Percentiles rank a stretch among this genome's conserved stretches.
phyloP scores from a whole-genome alignment of 2,888 invertebrate species.

The Cactoblastis cactorum region DNA sequence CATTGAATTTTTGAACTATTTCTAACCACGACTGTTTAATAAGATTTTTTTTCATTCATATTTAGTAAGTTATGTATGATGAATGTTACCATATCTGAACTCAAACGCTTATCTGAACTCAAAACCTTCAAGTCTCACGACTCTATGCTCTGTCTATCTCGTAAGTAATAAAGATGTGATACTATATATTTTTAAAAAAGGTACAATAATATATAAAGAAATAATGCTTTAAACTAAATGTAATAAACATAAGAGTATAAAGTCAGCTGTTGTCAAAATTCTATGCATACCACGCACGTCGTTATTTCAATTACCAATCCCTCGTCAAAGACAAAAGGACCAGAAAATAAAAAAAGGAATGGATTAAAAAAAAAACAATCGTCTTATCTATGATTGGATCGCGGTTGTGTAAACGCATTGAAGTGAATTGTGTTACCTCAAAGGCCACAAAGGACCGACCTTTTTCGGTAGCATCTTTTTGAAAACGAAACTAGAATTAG shows the following conservation, averaged over 20 bases:
- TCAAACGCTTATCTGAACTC: no score
- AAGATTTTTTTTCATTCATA: no score
- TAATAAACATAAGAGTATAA: constrained; percentile 19
- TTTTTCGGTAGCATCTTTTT: constrained; percentile 66
- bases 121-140: no score
- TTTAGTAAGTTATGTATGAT: no score
- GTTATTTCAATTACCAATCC: constrained; percentile 77
- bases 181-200: no score
- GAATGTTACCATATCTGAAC: no score
- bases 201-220: no score
- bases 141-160: no score
- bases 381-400: constrained; percentile 78
- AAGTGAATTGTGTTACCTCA: constrained; percentile 65
- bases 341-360: constrained; percentile 59
- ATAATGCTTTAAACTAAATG: constrained; percentile 8
- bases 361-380: constrained; percentile 53
- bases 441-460: constrained; percentile 47
- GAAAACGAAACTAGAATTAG: constrained; percentile 36
- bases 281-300: constrained; percentile 70
- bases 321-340: constrained; percentile 77
- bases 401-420: constrained; percentile 72
- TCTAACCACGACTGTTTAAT: no score
- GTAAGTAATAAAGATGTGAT: no score
- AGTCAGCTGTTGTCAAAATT: constrained; percentile 74
- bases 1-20: no score